These are phyloP conservation scores for Lethenteron reissneri DNA, from an alignment of 2,113 vertebrate species.

Conservation along the genomic window DNA sequence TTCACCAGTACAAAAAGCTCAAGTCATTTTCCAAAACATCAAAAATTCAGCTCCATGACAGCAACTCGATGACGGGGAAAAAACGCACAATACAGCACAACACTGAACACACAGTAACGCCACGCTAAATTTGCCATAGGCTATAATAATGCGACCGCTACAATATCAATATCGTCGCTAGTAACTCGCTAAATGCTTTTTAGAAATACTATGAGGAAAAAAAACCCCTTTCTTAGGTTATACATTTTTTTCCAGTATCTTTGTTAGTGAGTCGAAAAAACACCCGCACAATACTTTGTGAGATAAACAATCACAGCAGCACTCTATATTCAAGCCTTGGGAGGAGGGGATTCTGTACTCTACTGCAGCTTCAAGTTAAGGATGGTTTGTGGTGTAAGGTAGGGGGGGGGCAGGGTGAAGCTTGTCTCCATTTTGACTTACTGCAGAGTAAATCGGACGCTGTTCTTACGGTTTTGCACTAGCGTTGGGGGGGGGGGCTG, in stretches of 20 bases:
- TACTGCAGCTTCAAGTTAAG: slow-evolving; percentile 1
- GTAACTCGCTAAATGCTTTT: slow-evolving; percentile 1
- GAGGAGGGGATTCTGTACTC: background rate
- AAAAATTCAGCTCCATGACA: slow-evolving; percentile 64
- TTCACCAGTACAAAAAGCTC: slow-evolving; percentile 94
- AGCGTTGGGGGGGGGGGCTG: too few relatives aligned
- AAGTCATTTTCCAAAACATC: slow-evolving; percentile 29
- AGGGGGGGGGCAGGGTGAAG: background rate
- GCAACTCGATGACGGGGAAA: slow-evolving; percentile 50
- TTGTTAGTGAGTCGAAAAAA: slow-evolving; percentile 1
- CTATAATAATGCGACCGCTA: slow-evolving; percentile 6
- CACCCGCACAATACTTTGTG: slow-evolving; percentile 6
- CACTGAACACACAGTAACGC: slow-evolving; percentile 58
- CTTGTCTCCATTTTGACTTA: too few relatives aligned
- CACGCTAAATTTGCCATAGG: slow-evolving; percentile 25
- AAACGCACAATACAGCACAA: slow-evolving; percentile 84
- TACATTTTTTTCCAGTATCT: slow-evolving; percentile 1
- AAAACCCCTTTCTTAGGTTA: background rate
- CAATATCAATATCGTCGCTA: slow-evolving; percentile 5
- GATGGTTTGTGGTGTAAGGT: background rate
- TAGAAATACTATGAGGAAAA: slow-evolving; percentile 6
- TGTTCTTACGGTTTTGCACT: too few relatives aligned
- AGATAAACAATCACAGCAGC: slow-evolving; percentile 1
- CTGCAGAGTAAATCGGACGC: too few relatives aligned
- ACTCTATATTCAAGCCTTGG: slow-evolving; percentile 6